Evolutionary conservation across 2,888 invertebrate genomes (phyloP).

Genomic region (Antheraea assamensis): DNA sequence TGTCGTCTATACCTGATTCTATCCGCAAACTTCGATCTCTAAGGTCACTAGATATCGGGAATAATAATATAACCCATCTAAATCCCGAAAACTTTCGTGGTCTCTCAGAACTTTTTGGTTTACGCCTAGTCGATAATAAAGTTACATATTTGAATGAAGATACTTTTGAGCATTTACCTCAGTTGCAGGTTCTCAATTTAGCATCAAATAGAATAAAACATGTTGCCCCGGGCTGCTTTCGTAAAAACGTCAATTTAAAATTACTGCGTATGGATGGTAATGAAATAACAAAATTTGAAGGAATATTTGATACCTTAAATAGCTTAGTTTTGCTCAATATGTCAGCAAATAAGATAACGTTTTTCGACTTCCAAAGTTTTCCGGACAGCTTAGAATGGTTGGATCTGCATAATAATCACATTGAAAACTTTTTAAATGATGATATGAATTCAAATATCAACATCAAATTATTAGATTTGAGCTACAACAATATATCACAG

Average conservation of each 20-base stretch:
- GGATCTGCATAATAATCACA: conserved; percentile 89
- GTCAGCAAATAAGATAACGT: conserved; percentile 87
- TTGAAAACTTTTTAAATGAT: conserved; percentile 84
- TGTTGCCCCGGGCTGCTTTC: conserved; percentile 88
- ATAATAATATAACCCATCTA: conserved; percentile 89
- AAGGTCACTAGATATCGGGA: conserved; percentile 90
- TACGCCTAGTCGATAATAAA: conserved; percentile 91
- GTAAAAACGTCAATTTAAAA: conserved; percentile 86
- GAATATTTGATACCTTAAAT: conserved; percentile 86
- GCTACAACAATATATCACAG: conserved; percentile 87
- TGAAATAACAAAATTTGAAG: conserved; percentile 87
- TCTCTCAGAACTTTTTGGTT: conserved; percentile 87
- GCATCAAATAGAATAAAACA: conserved; percentile 89
- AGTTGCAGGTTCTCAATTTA: conserved; percentile 89
- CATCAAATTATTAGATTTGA: conserved; percentile 88
- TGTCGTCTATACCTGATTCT: conserved; percentile 85
- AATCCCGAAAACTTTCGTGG: conserved; percentile 88
- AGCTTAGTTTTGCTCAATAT: conserved; percentile 90
- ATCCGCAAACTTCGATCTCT: conserved; percentile 86
- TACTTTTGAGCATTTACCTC: conserved; percentile 87
- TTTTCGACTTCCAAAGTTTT: conserved; percentile 90
- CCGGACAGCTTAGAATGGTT: conserved; percentile 89
- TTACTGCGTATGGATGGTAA: conserved; percentile 90
- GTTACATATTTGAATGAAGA: conserved; percentile 88
- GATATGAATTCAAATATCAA: conserved; percentile 80